Evolutionary conservation across 2,113 vertebrate species (phyloP).

Genomic region (Hippocampus comes): DNA sequence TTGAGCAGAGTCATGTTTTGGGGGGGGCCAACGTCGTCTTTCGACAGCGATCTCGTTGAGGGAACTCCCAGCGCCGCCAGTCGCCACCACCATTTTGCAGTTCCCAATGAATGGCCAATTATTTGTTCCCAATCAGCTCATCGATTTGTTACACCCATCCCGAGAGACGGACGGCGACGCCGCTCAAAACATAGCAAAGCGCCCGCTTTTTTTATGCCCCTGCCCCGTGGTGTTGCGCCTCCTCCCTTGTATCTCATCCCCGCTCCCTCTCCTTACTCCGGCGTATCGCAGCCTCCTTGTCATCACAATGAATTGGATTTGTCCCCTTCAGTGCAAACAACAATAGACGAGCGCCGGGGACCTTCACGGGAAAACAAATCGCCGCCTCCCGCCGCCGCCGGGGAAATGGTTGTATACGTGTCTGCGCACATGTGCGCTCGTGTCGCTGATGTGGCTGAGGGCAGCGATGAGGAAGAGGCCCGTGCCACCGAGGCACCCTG

Average conservation of each 20-base stretch:
- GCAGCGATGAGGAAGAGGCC: conserved; percentile 84
- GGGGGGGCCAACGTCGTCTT: background rate
- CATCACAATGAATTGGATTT: conserved; percentile 99
- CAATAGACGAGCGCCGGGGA: conserved; percentile 90
- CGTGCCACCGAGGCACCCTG: conserved; percentile 82
- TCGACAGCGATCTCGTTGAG: too few relatives aligned
- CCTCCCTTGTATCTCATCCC: conserved; percentile 24
- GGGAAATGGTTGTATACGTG: conserved; percentile 79
- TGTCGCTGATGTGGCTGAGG: conserved; percentile 71
- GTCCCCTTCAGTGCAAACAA: conserved; percentile 98
- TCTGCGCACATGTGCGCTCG: conserved; percentile 48
- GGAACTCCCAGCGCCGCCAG: too few relatives aligned
- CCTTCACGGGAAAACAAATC: conserved; percentile 96
- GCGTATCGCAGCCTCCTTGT: conserved; percentile 90
- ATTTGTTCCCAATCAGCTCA: background rate
- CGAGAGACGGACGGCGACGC: background rate
- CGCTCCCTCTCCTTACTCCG: conserved; percentile 53
- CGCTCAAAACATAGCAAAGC: background rate
- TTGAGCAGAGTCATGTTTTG: background rate
- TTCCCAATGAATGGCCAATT: background rate
- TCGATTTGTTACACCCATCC: background rate
- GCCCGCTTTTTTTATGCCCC: background rate
- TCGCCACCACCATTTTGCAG: background rate
- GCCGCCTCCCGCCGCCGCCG: conserved; percentile 87
- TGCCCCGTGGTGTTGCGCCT: conserved; percentile 7